These are phyloP conservation scores for Zonitis immaculata DNA, from an alignment of 2,888 invertebrate genomes.

Conservation along the genomic window DNA sequence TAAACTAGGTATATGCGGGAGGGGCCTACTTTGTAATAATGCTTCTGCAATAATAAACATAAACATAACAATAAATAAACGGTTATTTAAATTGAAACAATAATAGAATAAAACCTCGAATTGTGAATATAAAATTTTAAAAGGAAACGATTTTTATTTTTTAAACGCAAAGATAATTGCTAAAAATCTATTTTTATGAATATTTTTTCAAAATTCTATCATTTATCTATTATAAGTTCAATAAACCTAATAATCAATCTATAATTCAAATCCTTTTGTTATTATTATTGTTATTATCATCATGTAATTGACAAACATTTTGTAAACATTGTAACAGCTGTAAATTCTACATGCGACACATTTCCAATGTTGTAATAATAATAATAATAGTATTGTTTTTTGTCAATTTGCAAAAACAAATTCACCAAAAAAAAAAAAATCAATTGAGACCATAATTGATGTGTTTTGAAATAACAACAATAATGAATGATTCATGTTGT, in stretches of 20 bases:
- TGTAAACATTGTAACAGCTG: neutral
- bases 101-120: too few species aligned
- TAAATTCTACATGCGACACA: neutral
- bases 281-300: neutral
- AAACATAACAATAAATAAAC: neutral
- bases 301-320: neutral
- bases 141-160: too few species aligned
- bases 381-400: too few species aligned
- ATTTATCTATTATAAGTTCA: neutral
- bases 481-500: neutral
- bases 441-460: too few species aligned
- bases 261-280: neutral
- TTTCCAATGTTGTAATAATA: neutral
- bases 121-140: too few species aligned
- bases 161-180: too few species aligned
- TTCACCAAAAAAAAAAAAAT: too few species aligned
- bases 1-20: slow-evolving; percentile 88
- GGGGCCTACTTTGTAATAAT: slow-evolving; percentile 85
- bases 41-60: slow-evolving; percentile 67
- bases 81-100: too few species aligned
- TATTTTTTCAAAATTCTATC: neutral
- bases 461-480: too few species aligned
- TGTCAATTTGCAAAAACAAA: too few species aligned
- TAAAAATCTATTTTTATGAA: neutral
- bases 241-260: neutral